Evolutionary conservation across 2,797 vertebrate species (phyloP).

Genomic region (Halcyon leucocephala): DNA sequence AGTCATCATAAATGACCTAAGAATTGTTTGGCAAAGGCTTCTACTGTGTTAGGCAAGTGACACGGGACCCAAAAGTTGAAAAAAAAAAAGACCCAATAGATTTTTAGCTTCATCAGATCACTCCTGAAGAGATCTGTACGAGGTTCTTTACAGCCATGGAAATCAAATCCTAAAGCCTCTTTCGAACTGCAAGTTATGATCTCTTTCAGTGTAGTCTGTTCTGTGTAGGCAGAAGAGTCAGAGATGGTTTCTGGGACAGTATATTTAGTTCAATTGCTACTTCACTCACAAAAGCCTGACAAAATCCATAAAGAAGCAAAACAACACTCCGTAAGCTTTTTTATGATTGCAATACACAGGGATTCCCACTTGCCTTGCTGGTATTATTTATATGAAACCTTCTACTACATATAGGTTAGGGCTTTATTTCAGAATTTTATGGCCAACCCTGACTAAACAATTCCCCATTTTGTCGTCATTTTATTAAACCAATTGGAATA

Average conservation of each 20-base stretch:
- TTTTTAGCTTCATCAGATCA: not conserved
- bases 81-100: not conserved
- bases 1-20: not conserved
- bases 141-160: not conserved
- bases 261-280: constrained; percentile 30
- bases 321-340: not conserved
- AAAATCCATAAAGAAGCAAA: constrained; percentile 42
- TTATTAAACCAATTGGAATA: not conserved
- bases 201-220: not conserved
- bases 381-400: constrained; percentile 21
- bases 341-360: not conserved
- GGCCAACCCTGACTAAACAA: not conserved
- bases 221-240: not conserved
- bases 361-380: constrained; percentile 17
- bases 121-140: not conserved
- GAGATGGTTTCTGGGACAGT: constrained; percentile 25
- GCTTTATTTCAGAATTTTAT: constrained; percentile 14
- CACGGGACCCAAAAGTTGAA: not conserved
- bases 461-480: not conserved
- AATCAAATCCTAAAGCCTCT: not conserved
- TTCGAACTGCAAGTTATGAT: not conserved
- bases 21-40: not conserved
- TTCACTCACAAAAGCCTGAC: constrained; percentile 10
- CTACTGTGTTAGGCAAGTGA: not conserved
- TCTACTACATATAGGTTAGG: not conserved